Conservation (phyloP, 2,797 vertebrate genomes). For the Onychomys arenicola region DNA sequence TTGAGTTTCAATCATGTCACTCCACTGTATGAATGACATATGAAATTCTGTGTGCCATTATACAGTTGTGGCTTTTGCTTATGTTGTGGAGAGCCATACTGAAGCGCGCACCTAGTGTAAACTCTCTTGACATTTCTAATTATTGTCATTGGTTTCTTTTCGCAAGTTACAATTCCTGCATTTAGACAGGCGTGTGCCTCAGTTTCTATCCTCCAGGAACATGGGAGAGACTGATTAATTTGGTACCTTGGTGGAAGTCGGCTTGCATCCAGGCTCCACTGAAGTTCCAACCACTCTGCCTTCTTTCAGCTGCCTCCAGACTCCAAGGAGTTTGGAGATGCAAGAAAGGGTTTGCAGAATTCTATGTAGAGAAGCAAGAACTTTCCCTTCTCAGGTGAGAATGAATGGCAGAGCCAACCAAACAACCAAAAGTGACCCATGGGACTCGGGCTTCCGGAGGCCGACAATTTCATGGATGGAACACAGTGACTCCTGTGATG, state of each 20-base stretch:
- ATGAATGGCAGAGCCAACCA: neutral
- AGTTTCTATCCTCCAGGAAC: accelerated
- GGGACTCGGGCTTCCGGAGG: accelerated
- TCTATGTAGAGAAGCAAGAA: neutral
- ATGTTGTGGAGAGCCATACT: accelerated
- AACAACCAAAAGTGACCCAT: accelerated
- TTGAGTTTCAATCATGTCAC: neutral
- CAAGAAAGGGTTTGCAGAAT: accelerated
- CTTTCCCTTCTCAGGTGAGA: accelerated
- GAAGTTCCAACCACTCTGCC: accelerated
- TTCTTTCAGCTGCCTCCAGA: accelerated
- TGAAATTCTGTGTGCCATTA: neutral
- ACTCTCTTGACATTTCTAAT: neutral
- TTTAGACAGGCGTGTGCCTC: accelerated
- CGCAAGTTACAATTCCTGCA: accelerated
- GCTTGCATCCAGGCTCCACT: neutral
- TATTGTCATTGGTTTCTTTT: neutral
- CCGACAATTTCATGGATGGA: accelerated
- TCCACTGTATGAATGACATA: neutral
- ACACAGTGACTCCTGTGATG: accelerated
- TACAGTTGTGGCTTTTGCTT: accelerated
- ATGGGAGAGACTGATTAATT: accelerated
- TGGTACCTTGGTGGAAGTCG: accelerated
- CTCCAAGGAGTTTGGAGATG: neutral
- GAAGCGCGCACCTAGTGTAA: accelerated